Percentiles rank a stretch among this genome's conserved stretches.
Evolutionary conservation across 2,888 invertebrate species (phyloP).

Genomic region (Chromoteleia sp.): DNA sequence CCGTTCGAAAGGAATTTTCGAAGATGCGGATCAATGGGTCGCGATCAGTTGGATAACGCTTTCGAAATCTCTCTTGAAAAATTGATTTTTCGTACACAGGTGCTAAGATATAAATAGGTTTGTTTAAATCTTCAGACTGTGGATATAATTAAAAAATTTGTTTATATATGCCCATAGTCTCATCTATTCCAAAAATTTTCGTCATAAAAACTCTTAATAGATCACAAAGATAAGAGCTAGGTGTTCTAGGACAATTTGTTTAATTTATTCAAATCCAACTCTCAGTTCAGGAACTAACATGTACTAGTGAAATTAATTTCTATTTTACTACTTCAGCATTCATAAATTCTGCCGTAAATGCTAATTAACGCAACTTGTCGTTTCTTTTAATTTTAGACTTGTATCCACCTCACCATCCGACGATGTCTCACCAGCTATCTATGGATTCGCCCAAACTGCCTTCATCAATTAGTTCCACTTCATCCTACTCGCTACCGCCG

Average conservation of each 20-base stretch:
- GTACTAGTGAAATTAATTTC: too few relatives aligned
- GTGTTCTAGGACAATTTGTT: too few relatives aligned
- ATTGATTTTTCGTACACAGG: neutral
- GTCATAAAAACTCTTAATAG: too few relatives aligned
- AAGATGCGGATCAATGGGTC: constrained; percentile 54
- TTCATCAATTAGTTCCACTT: constrained; percentile 82
- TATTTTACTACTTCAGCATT: neutral
- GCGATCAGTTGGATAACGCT: neutral
- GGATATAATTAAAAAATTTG: too few relatives aligned
- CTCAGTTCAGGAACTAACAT: too few relatives aligned
- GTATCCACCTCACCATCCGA: constrained; percentile 82
- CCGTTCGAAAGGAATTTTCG: constrained; percentile 54
- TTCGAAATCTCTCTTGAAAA: constrained; percentile 4
- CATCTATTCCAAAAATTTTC: too few relatives aligned
- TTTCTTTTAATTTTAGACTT: constrained; percentile 79
- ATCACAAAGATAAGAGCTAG: too few relatives aligned
- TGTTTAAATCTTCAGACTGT: too few relatives aligned
- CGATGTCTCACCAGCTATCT: constrained; percentile 78
- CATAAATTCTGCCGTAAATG: neutral
- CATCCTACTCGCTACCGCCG: constrained; percentile 82
- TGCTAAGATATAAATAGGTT: too few relatives aligned
- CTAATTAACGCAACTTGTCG: neutral
- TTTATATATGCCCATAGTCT: too few relatives aligned
- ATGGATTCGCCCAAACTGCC: constrained; percentile 83
- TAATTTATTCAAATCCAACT: too few relatives aligned